Evolutionary conservation across 2,797 vertebrate species (phyloP), one percentile per base, ranked within the genome.

Genomic region (Malurus splendens): DNA sequence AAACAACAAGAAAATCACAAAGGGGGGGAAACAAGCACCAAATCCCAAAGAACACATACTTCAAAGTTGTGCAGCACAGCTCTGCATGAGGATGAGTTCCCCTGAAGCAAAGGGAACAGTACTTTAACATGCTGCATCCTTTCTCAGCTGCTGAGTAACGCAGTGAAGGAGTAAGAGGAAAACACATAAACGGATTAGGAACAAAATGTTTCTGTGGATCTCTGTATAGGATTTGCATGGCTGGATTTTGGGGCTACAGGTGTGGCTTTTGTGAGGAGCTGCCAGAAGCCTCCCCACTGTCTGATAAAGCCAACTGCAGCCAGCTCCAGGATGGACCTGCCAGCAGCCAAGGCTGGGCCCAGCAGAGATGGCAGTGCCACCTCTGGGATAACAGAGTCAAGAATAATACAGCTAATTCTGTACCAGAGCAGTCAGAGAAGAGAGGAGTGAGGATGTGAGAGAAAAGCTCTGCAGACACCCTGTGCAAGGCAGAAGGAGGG

Each of bases 251-350:
- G 41, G 56, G 28, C 56, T 61, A 18, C 14, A 18, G 9, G 14
- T 9, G 32, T n/a, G 32, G 12, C 47, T 52, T 52, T 48, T 39
- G 22, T 44, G 47, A 80, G 32, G 38, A 44, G 28, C 39, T 70
- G 32, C 14, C 56, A 38, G 39, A 38, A 27, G 39, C 14, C 27
- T 51, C 10, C 5, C 32, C 7, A 2, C 22, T 38, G 14, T 27
- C 23, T 60, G 39, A 45, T 27, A 39, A 38, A 70, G 39, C 27
- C 47, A 45, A 38, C 12, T 22, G 12, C 27, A 70, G 22, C 18
- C 3, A 9, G 39, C 32, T 45, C 23, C 18, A 27, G 39, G 47
- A n/a, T 1, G 3, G 39, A n/a, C 39, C 24, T 1, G 0, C 9
- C 0, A 0, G 13, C n/a, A 27, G 39, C 32, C 55, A 80, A 51